These are phyloP conservation scores for Lucifuga dentata DNA, from an alignment of 2,113 vertebrate genomes.

Conservation along the genomic window DNA sequence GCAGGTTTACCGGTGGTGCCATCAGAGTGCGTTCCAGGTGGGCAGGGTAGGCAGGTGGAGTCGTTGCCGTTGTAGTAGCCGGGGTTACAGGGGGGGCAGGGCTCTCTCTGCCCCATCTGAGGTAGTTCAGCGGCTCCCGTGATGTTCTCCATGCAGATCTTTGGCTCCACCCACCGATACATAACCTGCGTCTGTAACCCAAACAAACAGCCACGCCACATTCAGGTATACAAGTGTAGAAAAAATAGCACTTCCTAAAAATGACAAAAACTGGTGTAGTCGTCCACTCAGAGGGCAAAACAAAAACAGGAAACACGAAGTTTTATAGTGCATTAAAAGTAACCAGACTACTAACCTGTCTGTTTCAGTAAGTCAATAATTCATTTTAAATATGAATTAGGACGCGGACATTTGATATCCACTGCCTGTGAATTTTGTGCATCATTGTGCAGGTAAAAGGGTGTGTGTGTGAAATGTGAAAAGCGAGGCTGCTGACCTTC, in stretches of 20 bases:
- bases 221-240: too few species aligned
- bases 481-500: conserved; percentile 84
- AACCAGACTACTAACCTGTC: too few species aligned
- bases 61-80: conserved; percentile 95
- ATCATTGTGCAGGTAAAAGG: neutral
- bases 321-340: too few species aligned
- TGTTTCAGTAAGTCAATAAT: too few species aligned
- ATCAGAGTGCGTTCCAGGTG: conserved; percentile 89
- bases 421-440: neutral
- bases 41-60: conserved; percentile 91
- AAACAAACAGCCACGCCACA: too few species aligned
- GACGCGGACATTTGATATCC: neutral
- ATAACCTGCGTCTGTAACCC: conserved; percentile 89
- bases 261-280: too few species aligned
- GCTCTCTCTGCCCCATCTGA: conserved; percentile 88
- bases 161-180: conserved; percentile 96
- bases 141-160: conserved; percentile 92
- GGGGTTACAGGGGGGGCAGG: conserved; percentile 97
- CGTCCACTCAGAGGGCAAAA: too few species aligned
- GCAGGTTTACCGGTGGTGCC: conserved; percentile 86
- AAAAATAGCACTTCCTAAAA: too few species aligned
- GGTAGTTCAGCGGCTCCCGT: conserved; percentile 86
- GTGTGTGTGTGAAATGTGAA: conserved; percentile 8
- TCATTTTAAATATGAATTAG: too few species aligned
- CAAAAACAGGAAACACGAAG: too few species aligned